Evolutionary conservation across 2,797 vertebrate species (phyloP).

Genomic region (Microtus californicus): DNA sequence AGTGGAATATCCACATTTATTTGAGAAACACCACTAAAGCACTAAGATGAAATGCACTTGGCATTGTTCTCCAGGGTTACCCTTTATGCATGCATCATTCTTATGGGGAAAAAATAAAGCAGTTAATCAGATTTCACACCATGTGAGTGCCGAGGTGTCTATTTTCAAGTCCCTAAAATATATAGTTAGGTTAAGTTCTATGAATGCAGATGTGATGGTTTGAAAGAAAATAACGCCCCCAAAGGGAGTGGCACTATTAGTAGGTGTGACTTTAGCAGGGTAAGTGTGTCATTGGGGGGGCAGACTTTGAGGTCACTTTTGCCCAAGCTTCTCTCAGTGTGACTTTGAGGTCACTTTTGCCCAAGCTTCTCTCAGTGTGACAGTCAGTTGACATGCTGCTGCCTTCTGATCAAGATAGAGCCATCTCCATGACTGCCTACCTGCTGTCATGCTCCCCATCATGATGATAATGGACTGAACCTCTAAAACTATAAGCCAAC

Average conservation of each 20-base stretch:
- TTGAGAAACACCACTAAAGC: neutral
- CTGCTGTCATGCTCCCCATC: neutral
- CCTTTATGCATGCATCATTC: neutral
- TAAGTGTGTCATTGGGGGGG: too few relatives aligned
- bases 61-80: neutral
- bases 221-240: neutral
- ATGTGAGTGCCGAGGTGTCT: neutral
- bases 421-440: too few relatives aligned
- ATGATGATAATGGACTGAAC: neutral
- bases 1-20: neutral
- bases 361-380: too few relatives aligned
- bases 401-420: too few relatives aligned
- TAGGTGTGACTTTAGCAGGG: too few relatives aligned
- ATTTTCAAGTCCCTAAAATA: neutral
- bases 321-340: too few relatives aligned
- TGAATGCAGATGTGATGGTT: neutral
- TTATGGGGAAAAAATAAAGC: constrained; percentile 7
- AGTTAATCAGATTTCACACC: neutral
- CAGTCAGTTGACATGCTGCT: too few relatives aligned
- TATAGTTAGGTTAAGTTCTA: neutral
- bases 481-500: neutral
- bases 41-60: constrained; percentile 23
- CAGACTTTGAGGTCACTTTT: too few relatives aligned
- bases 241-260: neutral
- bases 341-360: too few relatives aligned